Base-by-base conservation (phyloP, 1,140 invertebrate species). In the Himalopsyche phryganea region DNA sequence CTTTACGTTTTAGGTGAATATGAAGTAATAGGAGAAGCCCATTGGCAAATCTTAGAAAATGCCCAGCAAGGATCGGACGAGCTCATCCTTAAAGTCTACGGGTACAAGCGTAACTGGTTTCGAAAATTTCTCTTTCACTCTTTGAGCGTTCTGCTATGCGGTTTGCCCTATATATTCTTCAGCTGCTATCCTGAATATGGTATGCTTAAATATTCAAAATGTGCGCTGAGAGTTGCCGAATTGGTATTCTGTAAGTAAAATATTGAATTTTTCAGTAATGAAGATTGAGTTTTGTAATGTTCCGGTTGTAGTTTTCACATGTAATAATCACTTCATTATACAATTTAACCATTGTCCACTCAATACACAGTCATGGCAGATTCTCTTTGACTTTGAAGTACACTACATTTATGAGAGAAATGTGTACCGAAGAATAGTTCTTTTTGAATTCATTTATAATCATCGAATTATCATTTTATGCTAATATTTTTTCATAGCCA, bases 111-210 rank as follows among this genome's bases (percentile, higher is more conserved):
- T 64, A 77, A 74, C 35, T 72, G 67, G 64, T 57, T 71, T 28
- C 66, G 71, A 45, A 67, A 69, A 42, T 56, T 71, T 46, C 59
- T 81, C 41, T 80, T 77, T 67, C 76, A 81, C 65, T 66, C 69
- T 36, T 47, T 75, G 50, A 72, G 71, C 61, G 64, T 79, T 60
- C 59, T 73, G 58, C 67, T 78, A 60, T 71, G 74, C 66, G 78
- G 77, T 40, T 61, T 80, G 56, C 79, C 79, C 18, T 81, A 81
- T 69, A 74, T 80, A 60, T 66, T 74, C 46, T 66, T 79, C 54
- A 69, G 69, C 51, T 79, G 74, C 60, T 80, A 79, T 74, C 79
- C 78, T 11, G 69, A 69, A 20, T 71, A 74, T 58, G 73, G 72
- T 55, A 69, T 66, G 36, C 70, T 75, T 53, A 77, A 76, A 68